Evolutionary conservation across 2,797 vertebrate species (phyloP).

Genomic region (Petrocephalus schoutedeni): DNA sequence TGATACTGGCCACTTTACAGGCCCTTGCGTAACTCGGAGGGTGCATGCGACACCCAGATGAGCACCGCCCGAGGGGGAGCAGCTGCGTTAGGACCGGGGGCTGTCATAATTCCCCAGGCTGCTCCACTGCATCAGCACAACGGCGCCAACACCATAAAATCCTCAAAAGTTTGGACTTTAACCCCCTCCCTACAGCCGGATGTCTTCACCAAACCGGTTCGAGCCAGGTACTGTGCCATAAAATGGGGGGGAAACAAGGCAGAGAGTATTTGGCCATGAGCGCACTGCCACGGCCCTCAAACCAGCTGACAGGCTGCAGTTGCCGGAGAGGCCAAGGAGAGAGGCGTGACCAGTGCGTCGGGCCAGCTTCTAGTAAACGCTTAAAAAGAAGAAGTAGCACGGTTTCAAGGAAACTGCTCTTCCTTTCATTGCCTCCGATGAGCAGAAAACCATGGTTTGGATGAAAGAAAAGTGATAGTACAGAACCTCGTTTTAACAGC

Average conservation of each 20-base stretch:
- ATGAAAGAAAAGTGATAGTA: background rate
- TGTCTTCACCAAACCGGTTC: background rate
- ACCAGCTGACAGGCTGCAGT: background rate
- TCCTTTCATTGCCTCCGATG: conserved; percentile 3
- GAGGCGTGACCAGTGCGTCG: background rate
- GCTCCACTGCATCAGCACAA: background rate
- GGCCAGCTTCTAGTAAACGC: background rate
- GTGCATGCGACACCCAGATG: background rate
- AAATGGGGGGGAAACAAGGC: background rate
- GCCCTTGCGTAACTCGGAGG: background rate
- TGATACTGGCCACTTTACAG: background rate
- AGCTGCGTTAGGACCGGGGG: background rate
- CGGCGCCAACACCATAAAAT: background rate
- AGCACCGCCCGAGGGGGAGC: background rate
- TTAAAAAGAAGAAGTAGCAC: background rate
- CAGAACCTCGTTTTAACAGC: background rate
- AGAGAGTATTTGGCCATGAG: background rate
- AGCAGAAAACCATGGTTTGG: background rate
- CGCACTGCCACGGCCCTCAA: background rate
- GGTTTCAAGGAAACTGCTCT: conserved; percentile 9
- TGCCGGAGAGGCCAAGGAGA: background rate
- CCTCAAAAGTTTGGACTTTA: background rate
- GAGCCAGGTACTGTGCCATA: background rate
- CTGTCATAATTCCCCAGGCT: background rate
- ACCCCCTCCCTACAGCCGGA: background rate